Evolutionary conservation across 2,113 vertebrate genomes (phyloP).

Genomic region (Poeciliopsis turrubarensis): DNA sequence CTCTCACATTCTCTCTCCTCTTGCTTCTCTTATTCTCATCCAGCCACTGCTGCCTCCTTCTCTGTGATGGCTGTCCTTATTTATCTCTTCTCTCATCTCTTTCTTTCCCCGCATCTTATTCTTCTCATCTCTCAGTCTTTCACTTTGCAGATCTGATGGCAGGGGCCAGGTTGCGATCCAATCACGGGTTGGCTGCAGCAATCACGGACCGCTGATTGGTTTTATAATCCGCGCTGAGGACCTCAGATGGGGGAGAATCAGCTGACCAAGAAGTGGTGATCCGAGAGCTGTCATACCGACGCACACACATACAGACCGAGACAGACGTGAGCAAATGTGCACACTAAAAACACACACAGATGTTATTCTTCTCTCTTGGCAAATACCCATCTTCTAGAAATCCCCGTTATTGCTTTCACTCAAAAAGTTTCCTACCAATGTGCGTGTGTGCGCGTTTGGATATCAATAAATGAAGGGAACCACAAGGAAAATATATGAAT

Average conservation of each 20-base stretch:
- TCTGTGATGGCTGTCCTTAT: conserved; percentile 53
- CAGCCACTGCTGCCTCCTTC: not conserved
- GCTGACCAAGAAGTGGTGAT: conserved; percentile 54
- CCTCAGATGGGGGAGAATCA: conserved; percentile 75
- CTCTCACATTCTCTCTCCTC: conserved; percentile 36
- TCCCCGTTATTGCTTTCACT: conserved; percentile 50
- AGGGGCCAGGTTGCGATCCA: conserved; percentile 67
- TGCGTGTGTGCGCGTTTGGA: conserved; percentile 20
- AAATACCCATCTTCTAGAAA: conserved; percentile 44
- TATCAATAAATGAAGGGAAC: conserved; percentile 6
- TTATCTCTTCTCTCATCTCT: conserved; percentile 58
- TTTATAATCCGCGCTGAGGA: conserved; percentile 79
- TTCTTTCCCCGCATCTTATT: conserved; percentile 34
- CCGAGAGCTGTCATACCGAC: conserved; percentile 52
- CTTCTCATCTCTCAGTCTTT: conserved; percentile 44
- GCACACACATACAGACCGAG: conserved; percentile 24
- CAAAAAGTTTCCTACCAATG: conserved; percentile 25
- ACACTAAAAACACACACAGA: conserved; percentile 16
- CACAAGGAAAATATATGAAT: conserved; percentile 19
- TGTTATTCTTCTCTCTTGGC: conserved; percentile 30
- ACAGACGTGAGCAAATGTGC: conserved; percentile 24
- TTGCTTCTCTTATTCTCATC: conserved; percentile 25
- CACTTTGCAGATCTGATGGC: conserved; percentile 56
- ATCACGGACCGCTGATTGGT: conserved; percentile 78
- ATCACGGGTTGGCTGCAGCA: conserved; percentile 73